A percentile compares a stretch with the other conserved stretches of the same genome.
Evolutionary conservation across 2,113 vertebrate genomes (phyloP).

Genomic region (Antechinus flavipes): DNA sequence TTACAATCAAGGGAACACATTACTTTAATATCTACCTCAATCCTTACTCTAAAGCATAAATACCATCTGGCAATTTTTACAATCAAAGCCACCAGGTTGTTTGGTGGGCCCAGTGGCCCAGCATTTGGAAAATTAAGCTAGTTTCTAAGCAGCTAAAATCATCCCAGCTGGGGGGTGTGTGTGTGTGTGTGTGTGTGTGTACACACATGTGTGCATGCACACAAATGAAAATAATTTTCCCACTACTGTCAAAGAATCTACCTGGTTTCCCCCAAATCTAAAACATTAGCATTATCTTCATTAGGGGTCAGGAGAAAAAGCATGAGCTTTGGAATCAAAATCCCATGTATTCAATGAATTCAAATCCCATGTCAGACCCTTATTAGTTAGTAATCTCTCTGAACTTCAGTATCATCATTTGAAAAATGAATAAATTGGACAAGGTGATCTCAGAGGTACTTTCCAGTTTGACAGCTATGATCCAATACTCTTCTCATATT

Average conservation of each 20-base stretch:
- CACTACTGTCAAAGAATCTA: not conserved
- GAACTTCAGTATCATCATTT: not conserved
- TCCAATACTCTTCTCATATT: not conserved
- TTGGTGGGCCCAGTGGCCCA: not conserved
- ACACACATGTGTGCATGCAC: too few relatives aligned
- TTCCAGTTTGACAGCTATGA: not conserved
- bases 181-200: too few relatives aligned
- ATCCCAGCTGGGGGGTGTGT: not conserved
- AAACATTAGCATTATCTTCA: not conserved
- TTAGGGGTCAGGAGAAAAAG: not conserved
- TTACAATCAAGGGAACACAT: not conserved
- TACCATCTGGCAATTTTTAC: not conserved
- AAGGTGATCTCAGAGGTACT: not conserved
- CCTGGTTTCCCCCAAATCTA: not conserved
- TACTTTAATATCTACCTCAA: not conserved
- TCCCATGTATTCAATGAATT: too few relatives aligned
- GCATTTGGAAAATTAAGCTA: not conserved
- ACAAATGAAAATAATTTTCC: not conserved
- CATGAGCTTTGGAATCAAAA: not conserved
- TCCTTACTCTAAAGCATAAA: not conserved
- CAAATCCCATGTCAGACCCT: not conserved
- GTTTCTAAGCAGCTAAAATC: not conserved
- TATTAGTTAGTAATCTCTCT: not conserved
- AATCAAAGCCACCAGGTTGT: not conserved
- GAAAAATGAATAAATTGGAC: not conserved